Evolutionary conservation across 2,888 invertebrate genomes (phyloP), one percentile per base, ranked within the genome.

Genomic region (Oscheius sp.): DNA sequence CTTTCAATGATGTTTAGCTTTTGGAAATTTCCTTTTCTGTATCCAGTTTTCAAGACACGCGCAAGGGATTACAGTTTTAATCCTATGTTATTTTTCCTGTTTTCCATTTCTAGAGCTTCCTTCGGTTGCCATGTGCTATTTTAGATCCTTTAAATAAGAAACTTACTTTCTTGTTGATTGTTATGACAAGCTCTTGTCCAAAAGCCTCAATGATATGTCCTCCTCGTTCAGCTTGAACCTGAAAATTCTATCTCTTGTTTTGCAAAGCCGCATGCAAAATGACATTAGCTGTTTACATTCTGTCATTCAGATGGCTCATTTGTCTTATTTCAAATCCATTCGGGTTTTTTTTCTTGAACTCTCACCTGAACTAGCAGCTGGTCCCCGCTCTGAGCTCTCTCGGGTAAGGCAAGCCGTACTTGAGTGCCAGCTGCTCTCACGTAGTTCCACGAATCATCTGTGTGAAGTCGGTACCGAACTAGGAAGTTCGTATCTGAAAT

Each of bases 191-290:
- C 61, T 76, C 80, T 34, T 77, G 78, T 20, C 82, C 76, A 76
- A 82, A 81, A 37, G 82, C 77, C 50, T 82, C 81, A 20, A 82
- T 70, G 6, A 80, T 69, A 39, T 74, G 70, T 20, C 78, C 72
- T 42, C 71, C 72, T 31, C 77, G 58, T 58, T 80, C 79, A 23
- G 75, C 78, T 76, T 81, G 79, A 46, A 82, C 78, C 81, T 81
- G 58, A 57, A 72, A 66, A 20, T 23, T 42, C 31, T 25, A n/a
- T n/a, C n/a, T n/a, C n/a, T n/a, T n/a, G n/a, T n/a, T n/a, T n/a
- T n/a, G n/a, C n/a, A n/a, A n/a, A n/a, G n/a, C n/a, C n/a, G n/a
- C n/a, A n/a, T n/a, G n/a, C n/a, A n/a, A n/a, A n/a, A n/a, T n/a
- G n/a, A n/a, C n/a, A n/a, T n/a, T n/a, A n/a, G n/a, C n/a, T n/a